A percentile compares a stretch with the other conserved stretches of the same genome.
Conservation (phyloP, 2,113 vertebrate genomes). For the Centropus bengalensis region DNA sequence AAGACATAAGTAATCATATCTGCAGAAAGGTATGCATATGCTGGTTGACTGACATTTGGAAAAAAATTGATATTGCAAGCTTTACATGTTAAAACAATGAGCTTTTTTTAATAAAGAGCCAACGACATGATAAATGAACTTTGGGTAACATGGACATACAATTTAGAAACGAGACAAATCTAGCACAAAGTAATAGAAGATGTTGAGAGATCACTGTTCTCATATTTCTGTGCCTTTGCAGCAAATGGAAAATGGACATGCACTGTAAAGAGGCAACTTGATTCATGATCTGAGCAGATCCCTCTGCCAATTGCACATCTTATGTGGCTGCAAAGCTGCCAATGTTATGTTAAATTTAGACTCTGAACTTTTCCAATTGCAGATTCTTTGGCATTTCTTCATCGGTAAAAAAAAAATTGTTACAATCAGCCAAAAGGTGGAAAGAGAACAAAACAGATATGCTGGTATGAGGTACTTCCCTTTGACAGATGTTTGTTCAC, state of each 20-base stretch:
- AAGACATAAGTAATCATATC: background rate
- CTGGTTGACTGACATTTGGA: background rate
- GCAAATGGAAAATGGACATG: background rate
- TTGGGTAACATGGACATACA: background rate
- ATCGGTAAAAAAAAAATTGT: background rate
- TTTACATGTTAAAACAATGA: background rate
- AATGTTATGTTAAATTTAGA: background rate
- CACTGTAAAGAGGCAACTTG: background rate
- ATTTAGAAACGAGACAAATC: background rate
- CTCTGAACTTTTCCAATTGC: background rate
- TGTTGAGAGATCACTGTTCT: background rate
- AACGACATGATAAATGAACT: background rate
- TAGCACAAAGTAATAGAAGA: background rate
- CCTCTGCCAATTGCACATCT: background rate
- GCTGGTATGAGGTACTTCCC: background rate
- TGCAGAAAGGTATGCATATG: background rate
- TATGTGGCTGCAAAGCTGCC: background rate
- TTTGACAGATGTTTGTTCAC: background rate
- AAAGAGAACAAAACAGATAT: background rate
- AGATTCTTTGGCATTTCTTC: background rate
- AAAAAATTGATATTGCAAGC: background rate
- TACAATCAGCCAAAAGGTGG: background rate
- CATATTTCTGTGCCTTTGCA: background rate
- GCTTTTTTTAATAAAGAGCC: background rate
- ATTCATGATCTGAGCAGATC: background rate